phyloP scores from a whole-genome alignment of 2,888 invertebrate species.

The Notocelia uddmanniana region DNA sequence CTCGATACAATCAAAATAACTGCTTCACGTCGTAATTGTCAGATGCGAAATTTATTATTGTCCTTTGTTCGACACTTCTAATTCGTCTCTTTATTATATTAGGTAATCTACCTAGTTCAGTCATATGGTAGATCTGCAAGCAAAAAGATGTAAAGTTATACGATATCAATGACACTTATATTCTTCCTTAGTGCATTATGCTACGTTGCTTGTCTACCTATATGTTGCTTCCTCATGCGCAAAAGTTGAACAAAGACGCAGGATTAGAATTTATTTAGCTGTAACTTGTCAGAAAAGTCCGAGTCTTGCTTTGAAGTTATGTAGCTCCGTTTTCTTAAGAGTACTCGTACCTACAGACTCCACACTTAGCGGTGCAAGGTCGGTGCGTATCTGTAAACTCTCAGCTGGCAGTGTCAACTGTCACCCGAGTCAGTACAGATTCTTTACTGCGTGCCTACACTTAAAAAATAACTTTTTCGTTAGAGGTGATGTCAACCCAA shows the following conservation, averaged over 20 bases:
- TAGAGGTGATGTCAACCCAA: no score
- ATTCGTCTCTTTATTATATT: no score
- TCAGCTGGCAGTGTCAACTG: no score
- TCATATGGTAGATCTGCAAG: no score
- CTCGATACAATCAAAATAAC: slow-evolving; percentile 17
- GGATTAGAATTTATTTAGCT: background rate
- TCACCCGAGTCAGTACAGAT: no score
- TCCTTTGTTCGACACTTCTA: background rate
- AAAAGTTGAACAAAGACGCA: slow-evolving; percentile 13
- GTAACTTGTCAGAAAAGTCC: background rate
- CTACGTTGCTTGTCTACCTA: background rate
- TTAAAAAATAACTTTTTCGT: no score
- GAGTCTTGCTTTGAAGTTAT: background rate
- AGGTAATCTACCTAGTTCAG: background rate
- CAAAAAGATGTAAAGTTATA: background rate
- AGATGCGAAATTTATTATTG: background rate
- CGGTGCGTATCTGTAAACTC: no score
- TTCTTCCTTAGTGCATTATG: background rate
- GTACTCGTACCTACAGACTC: no score
- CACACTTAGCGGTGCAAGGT: no score
- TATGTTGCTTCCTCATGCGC: slow-evolving; percentile 18
- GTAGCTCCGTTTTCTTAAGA: no score
- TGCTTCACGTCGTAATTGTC: background rate
- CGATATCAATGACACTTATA: background rate
- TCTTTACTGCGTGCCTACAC: no score